Conservation (phyloP, 2,888 invertebrate genomes). For the Sesia bembeciformis region DNA sequence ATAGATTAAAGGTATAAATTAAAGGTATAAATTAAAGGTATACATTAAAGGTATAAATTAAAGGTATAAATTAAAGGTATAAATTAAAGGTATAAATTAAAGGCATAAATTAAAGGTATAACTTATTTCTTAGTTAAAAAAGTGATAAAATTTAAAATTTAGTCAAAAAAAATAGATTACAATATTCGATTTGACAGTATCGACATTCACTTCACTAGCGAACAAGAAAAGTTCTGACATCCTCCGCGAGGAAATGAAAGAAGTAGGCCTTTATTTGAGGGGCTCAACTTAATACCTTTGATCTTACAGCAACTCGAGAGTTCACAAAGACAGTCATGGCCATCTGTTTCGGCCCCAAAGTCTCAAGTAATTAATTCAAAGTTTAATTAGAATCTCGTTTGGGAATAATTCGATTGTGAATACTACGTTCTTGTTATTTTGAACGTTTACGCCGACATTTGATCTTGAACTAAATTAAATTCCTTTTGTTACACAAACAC, state of each 20-base stretch:
- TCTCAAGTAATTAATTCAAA: constrained; percentile 54
- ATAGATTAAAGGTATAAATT: no score
- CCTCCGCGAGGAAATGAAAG: constrained; percentile 48
- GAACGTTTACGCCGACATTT: constrained; percentile 10
- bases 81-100: no score
- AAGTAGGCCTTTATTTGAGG: constrained; percentile 48
- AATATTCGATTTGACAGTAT: no score
- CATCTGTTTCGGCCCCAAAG: constrained; percentile 47
- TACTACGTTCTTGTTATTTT: constrained; percentile 35
- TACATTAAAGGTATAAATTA: no score
- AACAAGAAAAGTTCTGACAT: constrained; percentile 66
- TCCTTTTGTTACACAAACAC: constrained; percentile 12
- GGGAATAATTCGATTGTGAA: constrained; percentile 56
- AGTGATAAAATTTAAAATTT: no score
- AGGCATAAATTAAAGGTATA: no score
- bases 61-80: no score
- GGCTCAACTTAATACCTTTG: constrained; percentile 65
- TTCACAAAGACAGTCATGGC: constrained; percentile 55
- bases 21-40: no score
- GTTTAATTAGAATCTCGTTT: constrained; percentile 59
- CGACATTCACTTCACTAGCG: constrained; percentile 13
- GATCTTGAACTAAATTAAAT: constrained; percentile 16
- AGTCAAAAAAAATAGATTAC: no score
- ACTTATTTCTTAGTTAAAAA: no score
- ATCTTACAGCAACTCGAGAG: constrained; percentile 57